Conservation (phyloP, 2,888 invertebrate genomes). For the Caenorhabditis angaria region DNA sequence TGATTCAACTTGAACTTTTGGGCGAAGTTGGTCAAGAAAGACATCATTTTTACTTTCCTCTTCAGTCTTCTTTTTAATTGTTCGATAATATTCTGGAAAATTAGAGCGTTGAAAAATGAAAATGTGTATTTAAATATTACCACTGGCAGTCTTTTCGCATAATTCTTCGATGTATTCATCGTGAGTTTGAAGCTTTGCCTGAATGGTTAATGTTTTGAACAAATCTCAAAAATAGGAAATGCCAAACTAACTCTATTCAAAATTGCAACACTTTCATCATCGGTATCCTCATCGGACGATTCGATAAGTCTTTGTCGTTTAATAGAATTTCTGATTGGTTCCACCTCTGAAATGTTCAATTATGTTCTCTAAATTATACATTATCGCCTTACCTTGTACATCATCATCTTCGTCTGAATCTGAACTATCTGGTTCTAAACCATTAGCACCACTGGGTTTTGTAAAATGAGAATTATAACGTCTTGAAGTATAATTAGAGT, state of each 20-base stretch:
- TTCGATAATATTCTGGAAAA: neutral
- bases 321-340: too few species aligned
- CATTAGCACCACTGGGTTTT: too few species aligned
- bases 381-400: too few species aligned
- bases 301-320: too few species aligned
- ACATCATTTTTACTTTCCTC: neutral
- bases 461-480: too few species aligned
- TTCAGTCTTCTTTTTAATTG: neutral
- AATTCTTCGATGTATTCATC: neutral
- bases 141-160: neutral
- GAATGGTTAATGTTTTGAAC: neutral
- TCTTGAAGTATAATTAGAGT: neutral
- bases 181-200: neutral
- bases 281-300: too few species aligned
- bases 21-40: neutral
- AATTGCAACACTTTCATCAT: too few species aligned
- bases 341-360: too few species aligned
- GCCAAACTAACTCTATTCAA: neutral
- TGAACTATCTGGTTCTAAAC: too few species aligned
- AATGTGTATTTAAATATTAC: neutral
- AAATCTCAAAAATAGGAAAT: too few species aligned
- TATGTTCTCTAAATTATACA: too few species aligned
- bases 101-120: neutral
- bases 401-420: neutral
- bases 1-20: neutral